These are phyloP conservation scores for Alcedo atthis DNA, from an alignment of 2,797 vertebrate species.

Conservation along the genomic window DNA sequence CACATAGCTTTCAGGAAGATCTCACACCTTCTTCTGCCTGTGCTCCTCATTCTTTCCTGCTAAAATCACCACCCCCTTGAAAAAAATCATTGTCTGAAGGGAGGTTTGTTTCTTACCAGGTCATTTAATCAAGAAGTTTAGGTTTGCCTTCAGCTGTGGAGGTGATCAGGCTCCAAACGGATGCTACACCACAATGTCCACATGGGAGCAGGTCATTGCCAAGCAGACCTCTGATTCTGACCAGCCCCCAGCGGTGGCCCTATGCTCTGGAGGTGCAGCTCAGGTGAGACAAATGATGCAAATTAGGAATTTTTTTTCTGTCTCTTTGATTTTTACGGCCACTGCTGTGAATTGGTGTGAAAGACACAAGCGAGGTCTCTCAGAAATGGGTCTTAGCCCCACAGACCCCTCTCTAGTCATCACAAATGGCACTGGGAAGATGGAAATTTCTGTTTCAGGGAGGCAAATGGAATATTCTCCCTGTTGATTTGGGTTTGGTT, in stretches of 20 bases:
- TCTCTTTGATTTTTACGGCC: not conserved
- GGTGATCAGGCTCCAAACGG: not conserved
- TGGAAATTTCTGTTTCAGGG: fast-evolving
- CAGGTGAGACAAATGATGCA: not conserved
- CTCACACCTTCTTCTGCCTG: not conserved
- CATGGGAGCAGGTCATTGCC: not conserved
- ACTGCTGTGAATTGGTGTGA: fast-evolving
- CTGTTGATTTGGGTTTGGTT: not conserved
- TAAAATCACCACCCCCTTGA: not conserved
- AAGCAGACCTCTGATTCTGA: fast-evolving
- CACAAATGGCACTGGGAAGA: fast-evolving
- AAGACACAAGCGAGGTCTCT: not conserved
- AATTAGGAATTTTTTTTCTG: not conserved
- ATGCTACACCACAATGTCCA: not conserved
- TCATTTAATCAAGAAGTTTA: not conserved
- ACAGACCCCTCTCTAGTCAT: not conserved
- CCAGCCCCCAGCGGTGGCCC: not conserved
- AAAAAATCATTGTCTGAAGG: not conserved
- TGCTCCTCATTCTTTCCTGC: not conserved
- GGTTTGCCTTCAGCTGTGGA: not conserved
- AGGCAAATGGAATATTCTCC: not conserved
- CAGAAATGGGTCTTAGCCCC: not conserved
- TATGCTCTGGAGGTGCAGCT: fast-evolving
- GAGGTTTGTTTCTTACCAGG: not conserved
- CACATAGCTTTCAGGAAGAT: not conserved